Base-by-base conservation (phyloP, 92 coral and sea anemone genomes). In the Heliopora coerulea region DNA sequence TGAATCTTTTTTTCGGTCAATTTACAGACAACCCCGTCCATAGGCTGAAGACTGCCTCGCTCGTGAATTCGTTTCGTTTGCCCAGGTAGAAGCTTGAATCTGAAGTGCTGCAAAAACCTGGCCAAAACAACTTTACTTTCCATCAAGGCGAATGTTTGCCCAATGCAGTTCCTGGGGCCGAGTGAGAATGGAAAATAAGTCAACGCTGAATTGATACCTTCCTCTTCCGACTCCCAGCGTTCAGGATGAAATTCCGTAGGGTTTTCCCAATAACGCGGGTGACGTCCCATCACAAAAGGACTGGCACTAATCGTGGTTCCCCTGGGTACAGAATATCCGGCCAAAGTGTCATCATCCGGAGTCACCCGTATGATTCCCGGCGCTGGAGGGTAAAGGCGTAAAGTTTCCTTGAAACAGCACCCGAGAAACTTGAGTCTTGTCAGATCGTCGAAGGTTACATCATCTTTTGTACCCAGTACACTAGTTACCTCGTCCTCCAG, bases 81-180 rank as follows among this genome's bases (percentile, higher is more conserved):
- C 0, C 77, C 77, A 50, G 63, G 49, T 30, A 54, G 62, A 54
- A 70, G 77, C 8, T 29, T 11, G 25, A 52, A 50, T 4, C 5
- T 54, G 49, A 70, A 70, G 8, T 9, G 24, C 54, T 54, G 35
- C 20, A 70, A 18, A 54, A 70, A 70, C 41, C 54, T 70, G 19
- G 41, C 77, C 26, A 70, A 58, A 20, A 70, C 28, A 19, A 70
- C 77, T 54, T 70, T 70, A 1, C 62, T 50, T 54, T 70, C 77
- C 77, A 52, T 70, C 1, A 70, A 30, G 21, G 97, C 96, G 40
- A 91, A 91, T 46, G 86, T 87, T 68, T 88, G 89, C 32, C 97
- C 97, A 52, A 91, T 88, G 72, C 97, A 91, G 82, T 84, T 91
- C 14, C 96, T 82, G 11, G 97, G 97, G 21, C 97, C 97, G 32